Conservation (phyloP, 2,113 vertebrate genomes). For the Microcebus murinus region DNA sequence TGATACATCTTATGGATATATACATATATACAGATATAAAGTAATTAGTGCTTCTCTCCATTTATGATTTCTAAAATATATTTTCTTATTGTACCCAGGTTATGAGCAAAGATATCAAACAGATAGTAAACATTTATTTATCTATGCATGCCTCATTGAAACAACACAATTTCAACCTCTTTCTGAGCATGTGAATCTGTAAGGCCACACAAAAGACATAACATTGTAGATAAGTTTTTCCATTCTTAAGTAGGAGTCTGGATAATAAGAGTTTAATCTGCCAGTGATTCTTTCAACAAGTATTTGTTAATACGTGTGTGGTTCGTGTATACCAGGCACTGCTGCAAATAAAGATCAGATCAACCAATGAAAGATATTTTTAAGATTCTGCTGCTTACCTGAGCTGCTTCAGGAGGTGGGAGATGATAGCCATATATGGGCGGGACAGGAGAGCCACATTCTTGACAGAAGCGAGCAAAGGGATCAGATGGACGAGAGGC, state of each 20-base stretch:
- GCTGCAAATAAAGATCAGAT: not conserved
- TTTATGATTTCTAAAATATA: slow-evolving; percentile 27
- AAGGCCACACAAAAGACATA: not conserved
- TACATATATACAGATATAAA: not conserved
- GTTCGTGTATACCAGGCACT: not conserved
- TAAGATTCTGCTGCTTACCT: slow-evolving; percentile 85
- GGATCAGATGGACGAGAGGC: slow-evolving; percentile 89
- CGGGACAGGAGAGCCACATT: slow-evolving; percentile 90
- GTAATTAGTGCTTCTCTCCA: not conserved
- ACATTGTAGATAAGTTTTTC: not conserved
- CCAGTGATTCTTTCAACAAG: not conserved
- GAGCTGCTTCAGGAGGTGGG: slow-evolving; percentile 87
- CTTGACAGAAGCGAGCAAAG: slow-evolving; percentile 91
- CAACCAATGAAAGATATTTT: not conserved
- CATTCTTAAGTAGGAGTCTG: slow-evolving; percentile 2
- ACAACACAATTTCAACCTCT: slow-evolving; percentile 17
- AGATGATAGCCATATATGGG: slow-evolving; percentile 84
- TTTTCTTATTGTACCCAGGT: not conserved
- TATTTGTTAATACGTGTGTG: not conserved
- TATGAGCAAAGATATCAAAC: not conserved
- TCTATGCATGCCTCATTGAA: slow-evolving; percentile 22
- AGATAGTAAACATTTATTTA: slow-evolving; percentile 42
- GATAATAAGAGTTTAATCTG: not conserved
- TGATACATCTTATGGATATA: not conserved
- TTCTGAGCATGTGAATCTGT: not conserved